Conservation (phyloP, 2,888 invertebrate genomes). For the Azorinus chamasolen region DNA sequence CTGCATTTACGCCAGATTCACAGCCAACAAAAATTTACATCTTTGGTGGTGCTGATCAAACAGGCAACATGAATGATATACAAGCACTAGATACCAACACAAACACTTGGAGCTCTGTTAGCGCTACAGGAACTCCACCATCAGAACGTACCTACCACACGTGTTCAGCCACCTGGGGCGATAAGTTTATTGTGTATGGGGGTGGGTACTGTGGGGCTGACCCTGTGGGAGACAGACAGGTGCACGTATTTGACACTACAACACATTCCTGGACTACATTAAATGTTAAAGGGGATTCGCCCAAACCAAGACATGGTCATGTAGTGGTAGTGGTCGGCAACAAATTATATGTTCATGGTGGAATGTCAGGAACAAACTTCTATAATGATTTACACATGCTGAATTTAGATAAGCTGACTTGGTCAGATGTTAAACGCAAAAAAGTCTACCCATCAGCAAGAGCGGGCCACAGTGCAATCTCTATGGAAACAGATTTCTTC, state of each 20-base stretch:
- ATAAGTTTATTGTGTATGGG: constrained; percentile 83
- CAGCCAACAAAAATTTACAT: constrained; percentile 81
- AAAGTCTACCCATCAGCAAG: constrained; percentile 80
- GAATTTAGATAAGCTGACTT: constrained; percentile 80
- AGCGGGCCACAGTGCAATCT: constrained; percentile 84
- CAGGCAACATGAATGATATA: constrained; percentile 84
- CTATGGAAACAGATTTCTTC: constrained; percentile 75
- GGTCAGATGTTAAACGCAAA: constrained; percentile 81
- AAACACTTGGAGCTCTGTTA: constrained; percentile 77
- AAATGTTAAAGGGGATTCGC: constrained; percentile 79
- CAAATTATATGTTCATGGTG: constrained; percentile 84
- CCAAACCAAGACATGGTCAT: constrained; percentile 86
- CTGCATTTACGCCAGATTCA: constrained; percentile 77
- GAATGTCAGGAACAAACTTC: constrained; percentile 84
- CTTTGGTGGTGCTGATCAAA: constrained; percentile 85
- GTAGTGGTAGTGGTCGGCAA: constrained; percentile 80
- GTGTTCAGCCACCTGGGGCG: constrained; percentile 75
- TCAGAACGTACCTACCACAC: constrained; percentile 84
- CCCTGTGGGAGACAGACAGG: constrained; percentile 84
- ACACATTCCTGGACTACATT: constrained; percentile 80
- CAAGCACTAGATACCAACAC: constrained; percentile 80
- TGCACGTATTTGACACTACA: constrained; percentile 80
- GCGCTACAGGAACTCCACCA: constrained; percentile 75
- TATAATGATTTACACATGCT: constrained; percentile 85
- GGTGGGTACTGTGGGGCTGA: constrained; percentile 84